These are phyloP conservation scores for Tragulus kanchil DNA, from an alignment of 2,113 vertebrate species.

Conservation along the genomic window DNA sequence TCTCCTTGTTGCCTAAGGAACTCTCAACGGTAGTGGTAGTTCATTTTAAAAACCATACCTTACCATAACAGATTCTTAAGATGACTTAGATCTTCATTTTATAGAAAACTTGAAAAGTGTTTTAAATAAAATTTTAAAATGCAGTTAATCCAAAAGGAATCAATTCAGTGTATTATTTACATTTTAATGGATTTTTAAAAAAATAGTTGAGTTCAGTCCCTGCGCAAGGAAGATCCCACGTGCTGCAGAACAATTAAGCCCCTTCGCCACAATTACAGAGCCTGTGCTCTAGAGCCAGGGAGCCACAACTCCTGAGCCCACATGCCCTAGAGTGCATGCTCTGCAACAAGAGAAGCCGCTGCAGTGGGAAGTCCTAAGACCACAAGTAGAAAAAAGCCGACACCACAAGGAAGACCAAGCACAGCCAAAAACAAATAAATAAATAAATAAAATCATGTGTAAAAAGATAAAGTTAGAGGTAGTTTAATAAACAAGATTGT, in stretches of 20 bases:
- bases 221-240: neutral
- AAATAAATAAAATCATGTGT: neutral
- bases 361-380: neutral
- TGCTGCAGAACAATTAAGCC: neutral
- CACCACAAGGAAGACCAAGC: neutral
- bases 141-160: neutral
- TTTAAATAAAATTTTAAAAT: neutral
- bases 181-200: neutral
- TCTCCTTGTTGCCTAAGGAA: too few relatives aligned
- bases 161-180: neutral
- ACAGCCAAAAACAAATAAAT: neutral
- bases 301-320: neutral
- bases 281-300: neutral
- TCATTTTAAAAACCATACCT: neutral
- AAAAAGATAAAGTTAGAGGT: neutral
- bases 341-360: neutral
- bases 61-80: neutral
- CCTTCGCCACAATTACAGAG: neutral
- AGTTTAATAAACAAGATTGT: neutral
- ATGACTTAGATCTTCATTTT: neutral
- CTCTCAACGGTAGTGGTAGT: too few relatives aligned
- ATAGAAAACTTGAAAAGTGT: neutral
- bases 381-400: neutral
- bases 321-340: neutral
- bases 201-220: neutral